These are phyloP conservation scores for Thera britannica DNA, from an alignment of 2,888 invertebrate species.

Conservation along the genomic window DNA sequence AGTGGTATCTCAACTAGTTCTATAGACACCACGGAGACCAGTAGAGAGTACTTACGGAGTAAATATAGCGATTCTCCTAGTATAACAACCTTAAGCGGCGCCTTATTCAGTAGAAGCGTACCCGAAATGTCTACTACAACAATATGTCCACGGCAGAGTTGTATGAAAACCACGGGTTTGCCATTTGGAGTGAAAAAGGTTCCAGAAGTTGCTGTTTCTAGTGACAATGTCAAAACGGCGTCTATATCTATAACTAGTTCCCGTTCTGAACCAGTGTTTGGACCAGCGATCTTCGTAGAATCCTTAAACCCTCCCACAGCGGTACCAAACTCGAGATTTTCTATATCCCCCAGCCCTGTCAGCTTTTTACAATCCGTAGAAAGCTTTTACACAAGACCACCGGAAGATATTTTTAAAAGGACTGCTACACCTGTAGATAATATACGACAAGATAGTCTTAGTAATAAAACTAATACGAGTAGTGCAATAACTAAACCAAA, in stretches of 20 bases:
- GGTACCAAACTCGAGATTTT: slow-evolving; percentile 35
- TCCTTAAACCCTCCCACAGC: slow-evolving; percentile 10
- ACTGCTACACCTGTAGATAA: background rate
- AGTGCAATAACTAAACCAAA: slow-evolving; percentile 2
- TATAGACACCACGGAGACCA: background rate
- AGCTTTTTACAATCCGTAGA: slow-evolving; percentile 10
- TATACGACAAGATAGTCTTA: slow-evolving; percentile 10
- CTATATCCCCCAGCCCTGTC: slow-evolving; percentile 35
- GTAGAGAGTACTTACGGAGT: background rate
- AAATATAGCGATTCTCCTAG: slow-evolving; percentile 22
- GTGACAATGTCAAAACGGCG: background rate
- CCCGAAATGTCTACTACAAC: slow-evolving; percentile 21
- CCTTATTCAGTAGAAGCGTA: slow-evolving; percentile 21
- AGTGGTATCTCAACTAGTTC: slow-evolving; percentile 6
- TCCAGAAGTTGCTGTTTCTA: background rate
- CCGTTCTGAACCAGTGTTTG: slow-evolving; percentile 21
- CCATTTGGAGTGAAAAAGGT: background rate
- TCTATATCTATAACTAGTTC: slow-evolving; percentile 17
- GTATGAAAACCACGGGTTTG: background rate
- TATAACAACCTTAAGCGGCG: slow-evolving; percentile 30
- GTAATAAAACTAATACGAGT: background rate
- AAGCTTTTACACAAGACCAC: slow-evolving; percentile 14
- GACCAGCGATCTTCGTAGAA: slow-evolving; percentile 15
- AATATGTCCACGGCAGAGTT: slow-evolving; percentile 4
- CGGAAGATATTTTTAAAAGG: background rate